These are phyloP conservation scores for Nomada lathburiana DNA, from an alignment of 2,888 invertebrate genomes.

Conservation along the genomic window DNA sequence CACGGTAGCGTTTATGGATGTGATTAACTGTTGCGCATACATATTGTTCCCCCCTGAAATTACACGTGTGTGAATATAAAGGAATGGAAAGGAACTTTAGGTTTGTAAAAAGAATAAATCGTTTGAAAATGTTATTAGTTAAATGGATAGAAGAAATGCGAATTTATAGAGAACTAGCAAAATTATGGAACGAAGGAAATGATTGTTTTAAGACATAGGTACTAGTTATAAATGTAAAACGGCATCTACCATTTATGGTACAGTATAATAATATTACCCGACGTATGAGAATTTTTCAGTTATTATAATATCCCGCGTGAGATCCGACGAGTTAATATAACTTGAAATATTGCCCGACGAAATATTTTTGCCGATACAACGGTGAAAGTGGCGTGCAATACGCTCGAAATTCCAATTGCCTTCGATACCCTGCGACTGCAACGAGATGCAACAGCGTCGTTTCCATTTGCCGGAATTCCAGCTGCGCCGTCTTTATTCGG, in stretches of 20 bases:
- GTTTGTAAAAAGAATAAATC: too few relatives aligned
- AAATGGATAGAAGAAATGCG: too few relatives aligned
- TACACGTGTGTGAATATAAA: too few relatives aligned
- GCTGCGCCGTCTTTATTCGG: constrained; percentile 49
- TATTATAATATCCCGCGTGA: not conserved
- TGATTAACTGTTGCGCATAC: not conserved
- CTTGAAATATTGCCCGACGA: not conserved
- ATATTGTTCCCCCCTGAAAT: not conserved
- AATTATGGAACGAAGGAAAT: too few relatives aligned
- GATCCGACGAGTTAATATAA: not conserved
- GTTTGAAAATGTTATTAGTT: too few relatives aligned
- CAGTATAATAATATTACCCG: too few relatives aligned
- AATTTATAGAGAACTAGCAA: too few relatives aligned
- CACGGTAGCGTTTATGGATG: not conserved
- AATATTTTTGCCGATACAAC: not conserved
- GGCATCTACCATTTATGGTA: too few relatives aligned
- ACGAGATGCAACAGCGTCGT: not conserved
- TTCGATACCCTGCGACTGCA: constrained; percentile 21
- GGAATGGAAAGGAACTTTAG: too few relatives aligned
- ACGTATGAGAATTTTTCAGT: too few relatives aligned
- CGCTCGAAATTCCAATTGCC: constrained; percentile 37
- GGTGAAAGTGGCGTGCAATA: not conserved
- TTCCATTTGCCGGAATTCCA: constrained; percentile 36
- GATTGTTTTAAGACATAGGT: too few relatives aligned
- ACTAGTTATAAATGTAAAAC: too few relatives aligned